phyloP scores from a whole-genome alignment of 2,888 invertebrate species.

The Rhaphigaster nebulosa region DNA sequence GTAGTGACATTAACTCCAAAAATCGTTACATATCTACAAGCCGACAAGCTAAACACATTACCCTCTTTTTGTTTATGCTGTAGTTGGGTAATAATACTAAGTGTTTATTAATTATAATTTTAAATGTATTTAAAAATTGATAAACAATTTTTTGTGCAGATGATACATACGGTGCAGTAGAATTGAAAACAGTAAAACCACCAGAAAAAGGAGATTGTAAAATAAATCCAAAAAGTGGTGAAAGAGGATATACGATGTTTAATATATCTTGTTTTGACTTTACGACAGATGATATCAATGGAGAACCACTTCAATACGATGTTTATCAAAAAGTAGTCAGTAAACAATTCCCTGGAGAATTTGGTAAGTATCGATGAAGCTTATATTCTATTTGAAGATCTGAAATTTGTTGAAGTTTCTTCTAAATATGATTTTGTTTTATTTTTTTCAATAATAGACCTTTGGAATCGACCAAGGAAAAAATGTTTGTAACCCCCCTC shows the following conservation, averaged over 20 bases:
- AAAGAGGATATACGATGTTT: conserved; percentile 4
- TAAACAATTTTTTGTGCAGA: not conserved
- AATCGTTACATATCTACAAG: too few species aligned
- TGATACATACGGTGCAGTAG: not conserved
- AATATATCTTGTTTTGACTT: conserved; percentile 2
- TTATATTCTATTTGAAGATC: too few species aligned
- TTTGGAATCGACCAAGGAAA: too few species aligned
- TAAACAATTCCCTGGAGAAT: not conserved
- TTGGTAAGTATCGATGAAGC: not conserved
- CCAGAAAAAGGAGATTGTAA: conserved; percentile 1
- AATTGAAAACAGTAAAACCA: conserved; percentile 10
- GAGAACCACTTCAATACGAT: conserved; percentile 32
- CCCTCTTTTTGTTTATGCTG: too few species aligned
- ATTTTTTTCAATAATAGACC: too few species aligned
- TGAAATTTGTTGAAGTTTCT: too few species aligned
- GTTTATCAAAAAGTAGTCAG: conserved; percentile 14
- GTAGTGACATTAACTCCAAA: too few species aligned
- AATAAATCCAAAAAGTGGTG: not conserved
- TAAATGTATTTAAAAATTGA: not conserved
- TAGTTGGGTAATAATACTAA: too few species aligned
- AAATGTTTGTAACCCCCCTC: too few species aligned
- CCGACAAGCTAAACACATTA: too few species aligned
- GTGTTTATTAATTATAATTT: not conserved
- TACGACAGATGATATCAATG: not conserved
- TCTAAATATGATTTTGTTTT: too few species aligned